A percentile compares a stretch with the other conserved stretches of the same genome.
These are phyloP conservation scores for Epinotia ramella DNA, from an alignment of 2,888 invertebrate genomes.

Conservation along the genomic window DNA sequence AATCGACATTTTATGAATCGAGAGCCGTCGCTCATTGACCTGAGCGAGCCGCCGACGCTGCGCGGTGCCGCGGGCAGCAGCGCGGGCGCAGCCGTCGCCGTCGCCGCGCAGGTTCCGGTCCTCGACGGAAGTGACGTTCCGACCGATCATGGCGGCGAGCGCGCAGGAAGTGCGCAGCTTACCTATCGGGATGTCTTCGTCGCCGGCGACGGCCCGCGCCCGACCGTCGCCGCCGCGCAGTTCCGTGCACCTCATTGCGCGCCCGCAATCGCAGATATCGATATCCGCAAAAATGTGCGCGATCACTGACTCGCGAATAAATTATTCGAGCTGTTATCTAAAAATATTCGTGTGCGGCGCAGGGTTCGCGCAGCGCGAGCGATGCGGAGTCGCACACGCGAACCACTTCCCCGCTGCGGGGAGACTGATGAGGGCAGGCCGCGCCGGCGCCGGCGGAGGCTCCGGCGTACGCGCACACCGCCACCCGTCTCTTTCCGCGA, in stretches of 20 bases:
- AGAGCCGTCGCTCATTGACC: slow-evolving; percentile 82
- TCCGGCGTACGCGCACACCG: slow-evolving; percentile 79
- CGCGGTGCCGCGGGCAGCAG: slow-evolving; percentile 58
- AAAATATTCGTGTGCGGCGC: slow-evolving; percentile 82
- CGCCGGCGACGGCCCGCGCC: slow-evolving; percentile 63
- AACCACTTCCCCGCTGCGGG: slow-evolving; percentile 83
- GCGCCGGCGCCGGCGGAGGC: slow-evolving; percentile 81
- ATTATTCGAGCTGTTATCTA: slow-evolving; percentile 84
- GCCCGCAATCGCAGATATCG: slow-evolving; percentile 76
- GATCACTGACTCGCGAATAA: slow-evolving; percentile 82
- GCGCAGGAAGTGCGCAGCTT: slow-evolving; percentile 85
- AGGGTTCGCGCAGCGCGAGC: slow-evolving; percentile 68
- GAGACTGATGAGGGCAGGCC: slow-evolving; percentile 84
- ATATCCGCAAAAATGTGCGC: slow-evolving; percentile 81
- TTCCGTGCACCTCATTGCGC: slow-evolving; percentile 60
- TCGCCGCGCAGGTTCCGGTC: slow-evolving; percentile 72
- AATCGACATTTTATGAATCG: slow-evolving; percentile 85
- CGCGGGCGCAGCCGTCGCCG: slow-evolving; percentile 62
- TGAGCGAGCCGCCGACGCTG: slow-evolving; percentile 52
- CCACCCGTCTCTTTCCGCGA: slow-evolving; percentile 72
- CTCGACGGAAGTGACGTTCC: slow-evolving; percentile 81
- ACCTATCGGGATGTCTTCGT: slow-evolving; percentile 82
- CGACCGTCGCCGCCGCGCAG: slow-evolving; percentile 54
- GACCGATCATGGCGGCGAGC: slow-evolving; percentile 83
- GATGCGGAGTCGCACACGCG: slow-evolving; percentile 79